These are phyloP conservation scores for Thelaira solivaga DNA, from an alignment of 2,888 invertebrate species.

Conservation along the genomic window DNA sequence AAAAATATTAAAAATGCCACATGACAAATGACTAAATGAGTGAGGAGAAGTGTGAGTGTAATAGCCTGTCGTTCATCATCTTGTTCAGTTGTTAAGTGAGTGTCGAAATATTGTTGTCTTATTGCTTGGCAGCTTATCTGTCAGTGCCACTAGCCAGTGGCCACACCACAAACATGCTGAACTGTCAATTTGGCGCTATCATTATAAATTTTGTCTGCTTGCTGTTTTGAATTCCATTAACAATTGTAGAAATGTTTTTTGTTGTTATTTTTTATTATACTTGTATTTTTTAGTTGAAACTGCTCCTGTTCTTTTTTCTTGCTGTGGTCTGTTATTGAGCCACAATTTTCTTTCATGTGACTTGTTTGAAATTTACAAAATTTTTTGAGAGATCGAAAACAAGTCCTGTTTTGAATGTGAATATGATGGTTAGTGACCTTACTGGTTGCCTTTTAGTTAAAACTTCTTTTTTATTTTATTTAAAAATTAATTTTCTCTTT, in stretches of 20 bases:
- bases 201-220: conserved; percentile 22
- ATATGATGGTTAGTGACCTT: too few relatives aligned
- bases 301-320: not conserved
- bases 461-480: too few relatives aligned
- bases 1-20: not conserved
- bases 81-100: not conserved
- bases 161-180: conserved; percentile 44
- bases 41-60: not conserved
- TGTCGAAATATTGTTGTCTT: not conserved
- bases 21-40: not conserved
- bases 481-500: too few relatives aligned
- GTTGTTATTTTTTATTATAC: not conserved
- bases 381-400: too few relatives aligned
- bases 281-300: too few relatives aligned
- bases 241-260: conserved; percentile 14
- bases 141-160: conserved; percentile 40
- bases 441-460: too few relatives aligned
- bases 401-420: too few relatives aligned
- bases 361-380: too few relatives aligned
- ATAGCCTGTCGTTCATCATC: not conserved
- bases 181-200: conserved; percentile 54
- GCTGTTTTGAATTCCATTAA: conserved; percentile 31
- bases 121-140: conserved; percentile 21
- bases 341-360: too few relatives aligned
- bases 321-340: too few relatives aligned